phyloP scores from a whole-genome alignment of 1,140 invertebrate species.

The Ridgeia piscesae region DNA sequence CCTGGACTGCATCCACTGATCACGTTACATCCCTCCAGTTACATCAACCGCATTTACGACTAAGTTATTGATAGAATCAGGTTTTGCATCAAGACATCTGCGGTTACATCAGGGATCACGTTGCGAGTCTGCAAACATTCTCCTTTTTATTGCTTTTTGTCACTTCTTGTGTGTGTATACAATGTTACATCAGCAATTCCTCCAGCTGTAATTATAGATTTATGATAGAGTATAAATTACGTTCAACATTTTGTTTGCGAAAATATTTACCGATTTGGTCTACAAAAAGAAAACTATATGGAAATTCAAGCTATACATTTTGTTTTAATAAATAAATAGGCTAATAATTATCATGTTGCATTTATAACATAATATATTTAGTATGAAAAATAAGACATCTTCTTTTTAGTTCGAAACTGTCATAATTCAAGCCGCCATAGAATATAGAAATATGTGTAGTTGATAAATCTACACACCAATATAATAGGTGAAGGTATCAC shows the following conservation, averaged over 20 bases:
- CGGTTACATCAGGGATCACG: background rate
- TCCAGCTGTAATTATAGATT: background rate
- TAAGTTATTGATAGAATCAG: background rate
- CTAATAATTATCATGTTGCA: too few relatives aligned
- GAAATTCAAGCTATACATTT: background rate
- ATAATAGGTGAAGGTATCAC: too few relatives aligned
- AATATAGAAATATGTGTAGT: too few relatives aligned
- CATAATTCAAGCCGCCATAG: too few relatives aligned
- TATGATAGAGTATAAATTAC: background rate
- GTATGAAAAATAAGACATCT: too few relatives aligned
- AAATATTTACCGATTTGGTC: background rate
- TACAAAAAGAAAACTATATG: background rate
- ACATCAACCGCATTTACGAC: background rate
- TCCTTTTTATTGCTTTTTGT: background rate
- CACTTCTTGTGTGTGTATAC: background rate
- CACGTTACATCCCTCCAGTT: background rate
- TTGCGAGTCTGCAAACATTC: background rate
- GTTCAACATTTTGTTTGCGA: background rate
- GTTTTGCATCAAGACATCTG: slow-evolving; percentile 5
- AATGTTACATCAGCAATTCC: background rate
- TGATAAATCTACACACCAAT: too few relatives aligned
- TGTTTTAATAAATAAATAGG: too few relatives aligned
- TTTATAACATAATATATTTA: too few relatives aligned
- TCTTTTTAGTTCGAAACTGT: too few relatives aligned
- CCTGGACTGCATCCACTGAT: background rate